phyloP scores from a whole-genome alignment of 2,888 invertebrate genomes.

The Polydrusus cervinus region DNA sequence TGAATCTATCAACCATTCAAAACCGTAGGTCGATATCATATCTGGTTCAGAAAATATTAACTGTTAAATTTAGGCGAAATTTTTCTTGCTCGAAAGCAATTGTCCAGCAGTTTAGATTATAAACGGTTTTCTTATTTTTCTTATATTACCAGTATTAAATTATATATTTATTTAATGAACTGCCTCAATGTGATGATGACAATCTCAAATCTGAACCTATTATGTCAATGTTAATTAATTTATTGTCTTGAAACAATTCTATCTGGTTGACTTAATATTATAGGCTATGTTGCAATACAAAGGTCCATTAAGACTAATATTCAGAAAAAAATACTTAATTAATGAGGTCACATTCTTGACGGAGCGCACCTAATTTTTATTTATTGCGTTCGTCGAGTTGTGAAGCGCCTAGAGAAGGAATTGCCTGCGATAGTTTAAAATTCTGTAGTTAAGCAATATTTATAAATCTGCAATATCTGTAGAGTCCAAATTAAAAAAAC shows the following conservation, averaged over 20 bases:
- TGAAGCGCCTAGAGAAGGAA: constrained; percentile 3
- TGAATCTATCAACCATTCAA: too few species aligned
- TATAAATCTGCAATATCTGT: too few species aligned
- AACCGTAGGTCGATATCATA: too few species aligned
- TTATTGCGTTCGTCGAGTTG: background rate
- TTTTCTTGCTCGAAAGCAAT: too few species aligned
- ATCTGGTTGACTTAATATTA: background rate
- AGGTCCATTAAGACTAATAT: constrained; percentile 15
- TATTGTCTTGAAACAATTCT: constrained; percentile 11
- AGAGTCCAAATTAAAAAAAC: too few species aligned
- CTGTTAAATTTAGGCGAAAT: too few species aligned
- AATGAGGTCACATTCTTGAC: constrained; percentile 19
- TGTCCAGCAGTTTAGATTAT: too few species aligned
- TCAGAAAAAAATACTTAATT: constrained; percentile 13
- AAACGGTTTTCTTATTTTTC: too few species aligned
- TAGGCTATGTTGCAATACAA: constrained; percentile 15
- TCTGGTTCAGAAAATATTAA: too few species aligned
- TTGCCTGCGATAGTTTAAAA: background rate
- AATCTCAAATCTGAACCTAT: background rate
- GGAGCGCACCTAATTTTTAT: constrained; percentile 26
- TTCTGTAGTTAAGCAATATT: too few species aligned
- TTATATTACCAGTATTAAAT: too few species aligned
- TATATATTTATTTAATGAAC: too few species aligned
- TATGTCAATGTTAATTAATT: constrained; percentile 16
- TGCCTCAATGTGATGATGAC: background rate